phyloP scores from a whole-genome alignment of 53 echinoderm and acorn worm genomes.

The Apostichopus leukothele region DNA sequence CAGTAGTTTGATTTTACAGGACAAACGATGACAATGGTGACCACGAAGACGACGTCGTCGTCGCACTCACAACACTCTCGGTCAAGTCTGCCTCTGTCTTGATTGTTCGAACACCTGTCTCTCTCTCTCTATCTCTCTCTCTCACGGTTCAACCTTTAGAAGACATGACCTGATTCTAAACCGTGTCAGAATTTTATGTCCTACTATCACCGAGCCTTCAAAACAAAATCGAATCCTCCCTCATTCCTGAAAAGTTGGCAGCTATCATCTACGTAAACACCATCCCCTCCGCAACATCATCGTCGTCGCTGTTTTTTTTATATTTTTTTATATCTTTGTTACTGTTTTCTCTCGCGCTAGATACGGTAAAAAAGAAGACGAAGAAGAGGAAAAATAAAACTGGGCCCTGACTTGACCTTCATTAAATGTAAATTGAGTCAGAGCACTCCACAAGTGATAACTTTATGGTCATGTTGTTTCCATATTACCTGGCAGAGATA shows the following conservation, averaged over 20 bases:
- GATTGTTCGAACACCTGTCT: background rate
- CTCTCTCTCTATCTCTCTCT: background rate
- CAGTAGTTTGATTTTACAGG: no score
- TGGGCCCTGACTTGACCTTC: constrained; percentile 33
- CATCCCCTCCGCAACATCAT: background rate
- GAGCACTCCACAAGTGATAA: background rate
- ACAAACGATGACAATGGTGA: no score
- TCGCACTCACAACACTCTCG: background rate
- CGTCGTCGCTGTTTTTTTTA: background rate
- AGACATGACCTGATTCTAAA: constrained; percentile 40
- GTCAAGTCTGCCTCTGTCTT: background rate
- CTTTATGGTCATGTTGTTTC: background rate
- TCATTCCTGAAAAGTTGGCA: background rate
- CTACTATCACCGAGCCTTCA: background rate
- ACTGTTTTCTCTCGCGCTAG: background rate
- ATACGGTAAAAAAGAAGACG: background rate
- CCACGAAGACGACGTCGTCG: no score
- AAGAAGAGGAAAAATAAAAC: background rate
- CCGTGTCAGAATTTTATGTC: constrained; percentile 17
- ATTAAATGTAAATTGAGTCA: background rate
- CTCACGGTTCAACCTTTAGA: background rate
- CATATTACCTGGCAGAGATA: constrained; percentile 8
- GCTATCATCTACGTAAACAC: background rate
- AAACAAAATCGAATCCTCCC: constrained; percentile 1
- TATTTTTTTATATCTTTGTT: background rate